Conservation (phyloP, 1,140 invertebrate species). For the Polypedilum pembai region DNA sequence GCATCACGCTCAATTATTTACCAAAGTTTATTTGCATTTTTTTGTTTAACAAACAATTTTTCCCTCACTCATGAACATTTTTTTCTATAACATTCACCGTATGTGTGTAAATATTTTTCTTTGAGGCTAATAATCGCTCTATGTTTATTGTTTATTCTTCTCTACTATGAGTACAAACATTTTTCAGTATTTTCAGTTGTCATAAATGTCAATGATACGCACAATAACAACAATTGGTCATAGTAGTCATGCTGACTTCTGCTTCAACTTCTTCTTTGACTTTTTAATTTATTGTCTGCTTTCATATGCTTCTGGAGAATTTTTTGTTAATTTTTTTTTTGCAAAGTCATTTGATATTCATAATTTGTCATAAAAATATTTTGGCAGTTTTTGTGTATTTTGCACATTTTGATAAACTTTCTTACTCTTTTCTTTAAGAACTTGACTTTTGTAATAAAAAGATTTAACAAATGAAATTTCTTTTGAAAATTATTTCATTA, state of each 20-base stretch:
- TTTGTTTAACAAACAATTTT: background rate
- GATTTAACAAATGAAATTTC: too few species aligned
- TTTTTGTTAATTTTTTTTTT: background rate
- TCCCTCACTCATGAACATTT: background rate
- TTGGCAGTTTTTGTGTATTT: background rate
- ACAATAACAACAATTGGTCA: background rate
- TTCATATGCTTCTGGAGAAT: background rate
- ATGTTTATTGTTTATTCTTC: background rate
- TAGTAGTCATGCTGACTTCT: background rate
- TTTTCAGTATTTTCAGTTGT: background rate
- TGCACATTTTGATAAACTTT: too few species aligned
- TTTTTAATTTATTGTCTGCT: background rate
- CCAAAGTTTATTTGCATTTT: background rate
- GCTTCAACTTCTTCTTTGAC: background rate
- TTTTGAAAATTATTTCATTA: too few species aligned
- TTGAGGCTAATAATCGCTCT: slow-evolving; percentile 1
- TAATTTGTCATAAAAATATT: slow-evolving; percentile 20
- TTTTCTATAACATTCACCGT: background rate
- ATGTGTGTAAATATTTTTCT: background rate
- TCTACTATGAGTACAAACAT: background rate
- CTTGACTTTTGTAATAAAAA: too few species aligned
- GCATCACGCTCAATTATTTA: too few species aligned
- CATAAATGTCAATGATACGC: slow-evolving; percentile 17
- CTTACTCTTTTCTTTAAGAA: too few species aligned
- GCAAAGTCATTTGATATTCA: background rate